Percentiles rank a stretch among this genome's conserved stretches.
phyloP scores from a whole-genome alignment of 1,140 invertebrate genomes.

The Meloidogyne chitwoodi region DNA sequence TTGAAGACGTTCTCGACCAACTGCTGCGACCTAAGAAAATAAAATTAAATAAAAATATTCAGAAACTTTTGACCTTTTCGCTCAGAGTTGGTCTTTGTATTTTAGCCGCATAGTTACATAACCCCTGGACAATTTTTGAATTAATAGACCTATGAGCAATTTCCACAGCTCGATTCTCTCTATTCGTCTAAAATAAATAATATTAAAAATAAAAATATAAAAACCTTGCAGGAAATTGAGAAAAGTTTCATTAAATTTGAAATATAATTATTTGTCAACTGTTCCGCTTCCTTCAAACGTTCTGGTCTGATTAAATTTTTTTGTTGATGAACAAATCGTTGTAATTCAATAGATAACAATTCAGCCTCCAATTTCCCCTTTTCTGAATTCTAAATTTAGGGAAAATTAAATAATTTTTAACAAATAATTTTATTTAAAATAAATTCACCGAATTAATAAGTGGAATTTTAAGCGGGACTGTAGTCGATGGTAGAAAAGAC shows the following conservation, averaged over 20 bases:
- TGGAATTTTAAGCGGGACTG: neutral
- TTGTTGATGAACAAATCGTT: neutral
- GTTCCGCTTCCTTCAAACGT: neutral
- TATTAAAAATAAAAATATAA: neutral
- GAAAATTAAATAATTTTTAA: slow-evolving; percentile 15
- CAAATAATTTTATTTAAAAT: neutral
- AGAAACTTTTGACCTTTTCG: slow-evolving; percentile 14
- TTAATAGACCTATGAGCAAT: slow-evolving; percentile 20
- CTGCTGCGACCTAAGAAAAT: neutral
- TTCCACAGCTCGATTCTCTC: slow-evolving; percentile 22
- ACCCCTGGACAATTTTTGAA: slow-evolving; percentile 10
- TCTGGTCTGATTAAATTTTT: neutral
- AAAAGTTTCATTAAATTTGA: slow-evolving; percentile 23
- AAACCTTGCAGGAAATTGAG: slow-evolving; percentile 14
- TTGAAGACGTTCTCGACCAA: slow-evolving; percentile 15
- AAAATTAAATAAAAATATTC: neutral
- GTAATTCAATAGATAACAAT: slow-evolving; percentile 21
- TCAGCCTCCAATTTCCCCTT: slow-evolving; percentile 18
- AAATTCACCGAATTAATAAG: slow-evolving; percentile 5
- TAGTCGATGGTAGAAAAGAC: slow-evolving; percentile 6
- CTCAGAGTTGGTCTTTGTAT: slow-evolving; percentile 7
- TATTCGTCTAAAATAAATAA: slow-evolving; percentile 7
- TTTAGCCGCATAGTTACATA: slow-evolving; percentile 28
- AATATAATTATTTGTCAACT: slow-evolving; percentile 16
- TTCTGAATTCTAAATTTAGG: slow-evolving; percentile 10